These are phyloP conservation scores for Zaprionus kolodkinae DNA, from an alignment of 1,140 invertebrate genomes.

Conservation along the genomic window DNA sequence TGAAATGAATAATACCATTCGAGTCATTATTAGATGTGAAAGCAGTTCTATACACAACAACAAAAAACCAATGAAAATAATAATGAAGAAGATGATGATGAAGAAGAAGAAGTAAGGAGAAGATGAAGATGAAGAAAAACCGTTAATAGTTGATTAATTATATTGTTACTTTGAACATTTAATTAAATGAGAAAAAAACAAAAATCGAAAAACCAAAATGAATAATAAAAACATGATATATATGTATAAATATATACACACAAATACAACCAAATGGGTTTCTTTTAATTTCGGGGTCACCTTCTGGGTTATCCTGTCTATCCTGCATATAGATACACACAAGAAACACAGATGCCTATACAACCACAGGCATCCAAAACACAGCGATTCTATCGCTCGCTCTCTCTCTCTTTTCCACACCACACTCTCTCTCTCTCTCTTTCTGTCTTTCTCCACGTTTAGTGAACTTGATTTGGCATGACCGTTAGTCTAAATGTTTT, in stretches of 20 bases:
- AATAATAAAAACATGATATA: conserved; percentile 75
- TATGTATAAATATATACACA: conserved; percentile 80
- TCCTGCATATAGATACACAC: conserved; percentile 35
- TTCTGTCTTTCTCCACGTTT: conserved; percentile 51
- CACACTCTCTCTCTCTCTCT: conserved; percentile 19
- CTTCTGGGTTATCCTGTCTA: conserved; percentile 1
- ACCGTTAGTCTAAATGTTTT: conserved; percentile 78
- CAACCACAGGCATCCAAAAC: conserved; percentile 23
- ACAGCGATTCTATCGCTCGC: conserved; percentile 34
- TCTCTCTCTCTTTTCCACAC: conserved; percentile 1
- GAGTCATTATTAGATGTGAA: conserved; percentile 81
- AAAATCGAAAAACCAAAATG: conserved; percentile 51
- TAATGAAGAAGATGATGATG: conserved; percentile 31
- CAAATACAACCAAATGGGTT: conserved; percentile 73
- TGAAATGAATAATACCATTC: conserved; percentile 72
- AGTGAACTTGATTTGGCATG: conserved; percentile 77
- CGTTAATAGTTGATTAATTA: conserved; percentile 82
- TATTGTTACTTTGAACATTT: conserved; percentile 82
- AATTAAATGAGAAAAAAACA: conserved; percentile 59
- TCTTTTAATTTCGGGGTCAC: conserved; percentile 55
- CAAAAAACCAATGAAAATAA: conserved; percentile 4
- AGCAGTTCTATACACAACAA: conserved; percentile 72
- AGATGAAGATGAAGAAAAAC: conserved; percentile 55
- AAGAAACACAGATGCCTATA: conserved; percentile 1
- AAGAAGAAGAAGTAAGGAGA: conserved; percentile 3